These are phyloP conservation scores for Zosterops lateralis DNA, from an alignment of 2,113 vertebrate genomes.

Conservation along the genomic window DNA sequence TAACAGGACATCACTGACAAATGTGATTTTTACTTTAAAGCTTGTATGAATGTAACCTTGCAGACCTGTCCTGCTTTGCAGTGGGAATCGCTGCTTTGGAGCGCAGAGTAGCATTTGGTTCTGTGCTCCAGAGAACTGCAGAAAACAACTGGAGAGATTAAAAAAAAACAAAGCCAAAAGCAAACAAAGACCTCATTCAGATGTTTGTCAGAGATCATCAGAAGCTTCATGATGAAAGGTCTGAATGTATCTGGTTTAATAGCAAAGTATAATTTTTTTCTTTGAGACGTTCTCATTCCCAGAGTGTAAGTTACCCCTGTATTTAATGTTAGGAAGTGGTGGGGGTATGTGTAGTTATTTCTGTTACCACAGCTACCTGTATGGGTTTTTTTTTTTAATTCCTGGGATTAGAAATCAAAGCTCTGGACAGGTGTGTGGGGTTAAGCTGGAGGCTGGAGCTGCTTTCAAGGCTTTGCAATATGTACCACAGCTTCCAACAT, in stretches of 20 bases:
- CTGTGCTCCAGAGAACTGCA: background rate
- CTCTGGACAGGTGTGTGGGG: background rate
- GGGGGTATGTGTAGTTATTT: constrained; percentile 60
- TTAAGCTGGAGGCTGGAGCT: background rate
- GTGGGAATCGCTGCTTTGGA: background rate
- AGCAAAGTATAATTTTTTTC: constrained; percentile 24
- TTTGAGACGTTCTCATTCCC: constrained; percentile 44
- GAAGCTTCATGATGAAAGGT: constrained; percentile 51
- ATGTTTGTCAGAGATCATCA: constrained; percentile 34
- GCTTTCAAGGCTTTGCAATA: background rate
- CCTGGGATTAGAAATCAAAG: constrained; percentile 39
- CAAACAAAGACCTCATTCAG: constrained; percentile 49
- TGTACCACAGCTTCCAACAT: background rate
- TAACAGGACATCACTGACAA: constrained; percentile 6
- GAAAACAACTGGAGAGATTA: background rate
- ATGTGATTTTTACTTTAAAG: constrained; percentile 15
- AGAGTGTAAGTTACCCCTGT: constrained; percentile 66
- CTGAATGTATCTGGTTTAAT: constrained; percentile 59
- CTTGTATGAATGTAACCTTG: background rate
- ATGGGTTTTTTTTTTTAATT: background rate
- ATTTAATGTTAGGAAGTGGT: constrained; percentile 58
- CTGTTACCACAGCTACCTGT: constrained; percentile 53
- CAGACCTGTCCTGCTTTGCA: constrained; percentile 22
- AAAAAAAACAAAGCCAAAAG: constrained; percentile 29
- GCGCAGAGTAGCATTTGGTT: background rate